These are phyloP conservation scores for Tupaia chinensis DNA, from an alignment of 2,113 vertebrate species.

Conservation along the genomic window DNA sequence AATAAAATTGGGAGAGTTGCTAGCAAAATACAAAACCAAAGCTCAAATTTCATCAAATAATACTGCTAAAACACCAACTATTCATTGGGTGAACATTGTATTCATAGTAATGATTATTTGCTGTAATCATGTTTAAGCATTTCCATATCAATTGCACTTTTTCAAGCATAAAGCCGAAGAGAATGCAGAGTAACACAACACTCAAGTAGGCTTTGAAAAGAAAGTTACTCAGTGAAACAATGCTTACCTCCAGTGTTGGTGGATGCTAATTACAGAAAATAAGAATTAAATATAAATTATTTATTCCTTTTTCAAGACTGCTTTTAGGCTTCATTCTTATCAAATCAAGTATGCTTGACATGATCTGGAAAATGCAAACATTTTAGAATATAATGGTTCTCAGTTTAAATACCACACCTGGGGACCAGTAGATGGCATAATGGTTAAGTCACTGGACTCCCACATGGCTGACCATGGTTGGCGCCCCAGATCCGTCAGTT, in stretches of 20 bases:
- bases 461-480: no score
- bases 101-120: not conserved
- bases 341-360: not conserved
- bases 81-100: not conserved
- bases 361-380: conserved; percentile 1
- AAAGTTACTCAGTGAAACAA: not conserved
- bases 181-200: not conserved
- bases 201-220: not conserved
- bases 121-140: not conserved
- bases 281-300: not conserved
- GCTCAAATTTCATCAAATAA: not conserved
- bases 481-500: no score
- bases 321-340: not conserved
- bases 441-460: no score
- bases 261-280: not conserved
- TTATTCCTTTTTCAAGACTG: not conserved
- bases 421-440: no score
- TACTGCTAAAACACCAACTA: not conserved
- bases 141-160: not conserved
- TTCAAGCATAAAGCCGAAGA: conserved; percentile 4
- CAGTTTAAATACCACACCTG: conserved; percentile 19
- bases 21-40: not conserved
- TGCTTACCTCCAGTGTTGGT: not conserved
- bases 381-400: conserved; percentile 26
- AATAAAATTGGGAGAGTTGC: not conserved